These are phyloP conservation scores for Psilanteris sp. DNA, from an alignment of 1,140 invertebrate species.

Conservation along the genomic window DNA sequence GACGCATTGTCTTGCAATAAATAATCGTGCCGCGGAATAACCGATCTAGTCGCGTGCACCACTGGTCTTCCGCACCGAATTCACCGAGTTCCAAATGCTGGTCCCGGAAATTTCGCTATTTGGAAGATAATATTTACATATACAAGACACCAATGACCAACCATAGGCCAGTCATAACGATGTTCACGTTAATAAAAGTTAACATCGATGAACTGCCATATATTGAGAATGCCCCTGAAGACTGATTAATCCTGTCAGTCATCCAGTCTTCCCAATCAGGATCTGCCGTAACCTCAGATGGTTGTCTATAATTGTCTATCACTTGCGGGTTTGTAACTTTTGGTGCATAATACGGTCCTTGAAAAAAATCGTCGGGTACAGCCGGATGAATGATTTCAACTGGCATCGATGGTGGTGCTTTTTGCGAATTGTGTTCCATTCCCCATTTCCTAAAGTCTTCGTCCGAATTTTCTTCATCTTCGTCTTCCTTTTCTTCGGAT, in stretches of 20 bases:
- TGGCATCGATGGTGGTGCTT: slow-evolving; percentile 13
- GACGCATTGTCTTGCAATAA: slow-evolving; percentile 51
- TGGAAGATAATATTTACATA: slow-evolving; percentile 2
- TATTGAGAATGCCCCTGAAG: not conserved
- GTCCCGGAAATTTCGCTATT: slow-evolving; percentile 3
- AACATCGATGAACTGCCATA: not conserved
- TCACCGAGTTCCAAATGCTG: slow-evolving; percentile 21
- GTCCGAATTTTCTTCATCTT: not conserved
- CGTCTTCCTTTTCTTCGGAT: no score
- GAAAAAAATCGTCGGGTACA: slow-evolving; percentile 45
- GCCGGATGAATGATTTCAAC: slow-evolving; percentile 48
- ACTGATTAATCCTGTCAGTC: slow-evolving; percentile 1
- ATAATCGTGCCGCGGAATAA: slow-evolving; percentile 25
- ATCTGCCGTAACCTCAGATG: slow-evolving; percentile 11
- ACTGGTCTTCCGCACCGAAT: slow-evolving; percentile 14
- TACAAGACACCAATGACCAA: slow-evolving; percentile 5
- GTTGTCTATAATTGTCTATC: slow-evolving; percentile 64
- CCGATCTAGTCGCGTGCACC: slow-evolving; percentile 8
- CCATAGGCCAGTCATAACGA: slow-evolving; percentile 6
- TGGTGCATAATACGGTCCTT: slow-evolving; percentile 58
- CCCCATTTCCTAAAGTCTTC: slow-evolving; percentile 17
- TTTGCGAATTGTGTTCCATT: slow-evolving; percentile 14
- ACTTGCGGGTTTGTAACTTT: slow-evolving; percentile 54
- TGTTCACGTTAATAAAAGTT: not conserved
- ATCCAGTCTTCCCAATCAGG: not conserved